These are phyloP conservation scores for Ephialtes manifestator DNA, from an alignment of 2,888 invertebrate species.

Conservation along the genomic window DNA sequence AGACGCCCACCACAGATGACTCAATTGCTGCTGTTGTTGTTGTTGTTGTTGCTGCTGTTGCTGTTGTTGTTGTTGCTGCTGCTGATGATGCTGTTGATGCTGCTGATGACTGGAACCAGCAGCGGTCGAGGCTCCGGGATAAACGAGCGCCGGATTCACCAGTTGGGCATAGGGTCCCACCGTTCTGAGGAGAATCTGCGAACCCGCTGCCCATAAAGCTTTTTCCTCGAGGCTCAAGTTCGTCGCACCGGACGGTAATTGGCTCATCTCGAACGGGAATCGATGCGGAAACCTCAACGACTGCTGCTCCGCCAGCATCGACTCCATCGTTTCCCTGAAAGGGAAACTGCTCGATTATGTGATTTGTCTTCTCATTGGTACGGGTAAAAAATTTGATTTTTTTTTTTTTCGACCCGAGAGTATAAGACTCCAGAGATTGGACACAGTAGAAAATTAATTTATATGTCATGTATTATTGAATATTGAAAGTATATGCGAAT, in stretches of 20 bases:
- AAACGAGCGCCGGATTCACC: conserved; percentile 86
- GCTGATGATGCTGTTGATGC: conserved; percentile 79
- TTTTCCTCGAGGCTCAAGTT: conserved; percentile 92
- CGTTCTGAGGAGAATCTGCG: conserved; percentile 90
- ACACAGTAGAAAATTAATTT: neutral
- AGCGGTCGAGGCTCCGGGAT: conserved; percentile 84
- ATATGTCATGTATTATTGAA: neutral
- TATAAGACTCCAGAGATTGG: neutral
- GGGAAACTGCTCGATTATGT: conserved; percentile 84
- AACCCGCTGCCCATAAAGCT: conserved; percentile 92
- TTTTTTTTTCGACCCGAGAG: conserved; percentile 32
- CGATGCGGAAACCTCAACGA: conserved; percentile 92
- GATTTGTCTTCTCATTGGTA: conserved; percentile 68
- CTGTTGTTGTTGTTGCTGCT: conserved; percentile 79
- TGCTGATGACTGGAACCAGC: conserved; percentile 79
- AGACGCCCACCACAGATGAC: conserved; percentile 84
- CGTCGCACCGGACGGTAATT: conserved; percentile 87
- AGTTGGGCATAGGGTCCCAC: conserved; percentile 87
- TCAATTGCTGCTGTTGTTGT: conserved; percentile 76
- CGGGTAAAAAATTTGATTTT: neutral
- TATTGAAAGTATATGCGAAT: neutral
- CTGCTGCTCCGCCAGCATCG: conserved; percentile 94
- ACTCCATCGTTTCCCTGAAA: conserved; percentile 96
- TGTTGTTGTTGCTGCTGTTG: conserved; percentile 76
- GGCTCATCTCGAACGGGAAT: conserved; percentile 91